Base-by-base conservation (phyloP, 2,888 invertebrate genomes). In the Oscheius myriophilus region DNA sequence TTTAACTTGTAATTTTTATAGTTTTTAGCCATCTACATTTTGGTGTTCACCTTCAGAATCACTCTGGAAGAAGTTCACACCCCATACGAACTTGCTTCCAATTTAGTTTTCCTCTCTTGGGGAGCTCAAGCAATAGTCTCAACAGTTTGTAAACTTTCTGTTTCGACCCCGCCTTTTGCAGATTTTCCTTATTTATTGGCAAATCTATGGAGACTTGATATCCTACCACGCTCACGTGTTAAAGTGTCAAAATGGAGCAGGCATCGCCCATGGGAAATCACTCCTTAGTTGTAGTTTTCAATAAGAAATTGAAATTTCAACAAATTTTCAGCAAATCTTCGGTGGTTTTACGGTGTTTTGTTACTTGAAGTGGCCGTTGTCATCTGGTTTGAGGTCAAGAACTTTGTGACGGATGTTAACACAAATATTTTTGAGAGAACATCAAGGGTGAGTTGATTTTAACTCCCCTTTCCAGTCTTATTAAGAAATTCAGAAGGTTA, bases 121-220 rank as follows among this genome's bases (percentile, higher is more conserved):
- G 71, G 71, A 1, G 64, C 72, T n/a, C 77, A 77, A 58, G 71
- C 73, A 1, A 67, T 77, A 1, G 73, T 75, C 12, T 73, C 77
- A 14, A 63, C 53, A 43, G 63, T 63, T 33, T 33, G 3, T 9
- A 33, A 33, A 33, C 33, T 3, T 33, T 9, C 3, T 33, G 3
- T 33, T 33, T n/a, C n/a, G n/a, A 33, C 3, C 33, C 33, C 3
- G 4, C 9, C 9, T 6, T 33, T 33, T 23, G 4, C 33, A 63
- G 63, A 21, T 63, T 39, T 63, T 77, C 45, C 58, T 77, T 0
- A 58, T 75, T 23, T 75, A 77, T 49, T 77, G 77, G 77, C 77
- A 77, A 52, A 18, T 75, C 0, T 72, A 72, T 55, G 77, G 75
- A 9, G 71, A 75, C 42, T 64, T 77, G 25, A 51, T 43, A 16